Conservation (phyloP, 2,888 invertebrate species). For the Aromia moschata region DNA sequence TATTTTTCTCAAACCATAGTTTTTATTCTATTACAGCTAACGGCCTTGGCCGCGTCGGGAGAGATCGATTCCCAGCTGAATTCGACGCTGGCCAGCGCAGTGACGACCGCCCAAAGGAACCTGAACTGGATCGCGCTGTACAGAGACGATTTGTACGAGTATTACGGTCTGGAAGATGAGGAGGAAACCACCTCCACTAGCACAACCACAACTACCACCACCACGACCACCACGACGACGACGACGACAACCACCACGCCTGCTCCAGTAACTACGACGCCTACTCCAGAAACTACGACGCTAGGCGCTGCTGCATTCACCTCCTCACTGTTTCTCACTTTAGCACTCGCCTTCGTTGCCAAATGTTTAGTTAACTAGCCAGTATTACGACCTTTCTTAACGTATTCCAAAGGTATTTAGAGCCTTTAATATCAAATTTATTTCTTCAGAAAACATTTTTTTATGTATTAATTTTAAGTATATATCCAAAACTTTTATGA, state of each 20-base stretch:
- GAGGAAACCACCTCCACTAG: background rate
- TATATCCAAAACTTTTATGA: too few relatives aligned
- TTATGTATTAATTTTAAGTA: too few relatives aligned
- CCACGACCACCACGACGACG: background rate
- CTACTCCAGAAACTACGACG: background rate
- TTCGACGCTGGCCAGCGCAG: background rate
- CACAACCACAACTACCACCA: background rate
- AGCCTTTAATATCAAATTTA: too few relatives aligned
- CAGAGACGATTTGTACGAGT: slow-evolving; percentile 13
- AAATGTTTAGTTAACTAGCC: too few relatives aligned
- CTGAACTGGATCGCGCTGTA: slow-evolving; percentile 12
- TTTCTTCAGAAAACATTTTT: too few relatives aligned
- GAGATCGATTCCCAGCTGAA: background rate
- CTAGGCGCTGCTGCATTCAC: background rate
- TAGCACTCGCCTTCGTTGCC: background rate
- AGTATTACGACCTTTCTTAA: too few relatives aligned
- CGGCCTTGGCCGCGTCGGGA: background rate
- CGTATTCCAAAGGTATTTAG: too few relatives aligned
- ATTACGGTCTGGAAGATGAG: slow-evolving; percentile 13
- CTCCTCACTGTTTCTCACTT: background rate
- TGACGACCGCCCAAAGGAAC: background rate
- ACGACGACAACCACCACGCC: background rate
- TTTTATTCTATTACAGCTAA: background rate
- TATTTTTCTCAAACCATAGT: background rate
- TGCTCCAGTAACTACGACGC: background rate